Evolutionary conservation across 53 echinoderm and acorn worm genomes (phyloP).

Genomic region (Pentamera pediparva): DNA sequence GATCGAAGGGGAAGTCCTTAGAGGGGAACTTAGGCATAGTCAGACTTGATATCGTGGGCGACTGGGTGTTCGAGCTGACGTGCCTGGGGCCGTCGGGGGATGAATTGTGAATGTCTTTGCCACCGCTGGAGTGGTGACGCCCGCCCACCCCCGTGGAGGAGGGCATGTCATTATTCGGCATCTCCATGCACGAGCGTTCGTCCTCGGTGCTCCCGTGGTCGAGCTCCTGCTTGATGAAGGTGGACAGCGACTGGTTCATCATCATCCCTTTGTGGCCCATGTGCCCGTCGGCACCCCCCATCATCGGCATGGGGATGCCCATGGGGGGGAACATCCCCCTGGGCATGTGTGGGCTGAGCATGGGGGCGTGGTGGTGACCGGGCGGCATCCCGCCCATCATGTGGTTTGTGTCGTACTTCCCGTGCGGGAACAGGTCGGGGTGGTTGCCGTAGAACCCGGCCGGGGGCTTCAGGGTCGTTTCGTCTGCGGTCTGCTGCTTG

Average conservation of each 20-base stretch:
- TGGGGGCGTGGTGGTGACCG: constrained; percentile 39
- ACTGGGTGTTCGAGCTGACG: constrained; percentile 56
- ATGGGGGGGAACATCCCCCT: constrained; percentile 47
- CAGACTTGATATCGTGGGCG: constrained; percentile 83
- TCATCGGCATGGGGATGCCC: constrained; percentile 48
- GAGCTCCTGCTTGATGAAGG: constrained; percentile 90
- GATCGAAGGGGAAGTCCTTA: constrained; percentile 33
- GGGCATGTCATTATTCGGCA: constrained; percentile 38
- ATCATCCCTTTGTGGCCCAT: constrained; percentile 56
- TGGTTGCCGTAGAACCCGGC: constrained; percentile 99
- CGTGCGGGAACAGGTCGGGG: constrained; percentile 77
- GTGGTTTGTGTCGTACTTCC: constrained; percentile 57
- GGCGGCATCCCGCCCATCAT: constrained; percentile 42
- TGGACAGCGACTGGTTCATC: constrained; percentile 80
- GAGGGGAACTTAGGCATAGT: constrained; percentile 57
- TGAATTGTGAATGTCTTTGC: constrained; percentile 54
- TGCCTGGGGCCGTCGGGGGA: constrained; percentile 49
- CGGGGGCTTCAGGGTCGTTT: constrained; percentile 64
- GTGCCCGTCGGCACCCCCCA: constrained; percentile 47
- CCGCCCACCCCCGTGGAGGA: constrained; percentile 69
- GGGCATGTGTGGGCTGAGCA: constrained; percentile 60
- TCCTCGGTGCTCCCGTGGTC: constrained; percentile 65
- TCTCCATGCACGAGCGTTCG: constrained; percentile 61
- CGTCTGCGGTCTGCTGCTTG: constrained; percentile 79
- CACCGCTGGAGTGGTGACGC: constrained; percentile 61